phyloP scores from a whole-genome alignment of 2,797 vertebrate genomes.

The Chloroceryle inda region DNA sequence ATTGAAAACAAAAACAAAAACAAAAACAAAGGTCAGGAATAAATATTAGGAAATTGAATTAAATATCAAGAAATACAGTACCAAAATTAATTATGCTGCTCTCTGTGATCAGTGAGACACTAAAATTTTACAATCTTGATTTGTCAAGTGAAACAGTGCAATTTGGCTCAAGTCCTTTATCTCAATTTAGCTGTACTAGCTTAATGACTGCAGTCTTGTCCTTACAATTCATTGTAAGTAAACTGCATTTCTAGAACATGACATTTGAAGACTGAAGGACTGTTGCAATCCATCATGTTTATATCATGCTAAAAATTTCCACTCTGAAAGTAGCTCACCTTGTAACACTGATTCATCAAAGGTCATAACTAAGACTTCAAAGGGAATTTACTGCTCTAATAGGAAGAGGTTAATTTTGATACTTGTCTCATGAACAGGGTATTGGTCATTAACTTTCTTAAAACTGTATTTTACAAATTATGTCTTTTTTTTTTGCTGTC shows the following conservation, averaged over 20 bases:
- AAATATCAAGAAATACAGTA: background rate
- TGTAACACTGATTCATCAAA: background rate
- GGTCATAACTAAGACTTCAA: background rate
- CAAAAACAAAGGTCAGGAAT: background rate
- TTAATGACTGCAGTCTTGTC: background rate
- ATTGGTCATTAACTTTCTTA: background rate
- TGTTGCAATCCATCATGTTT: background rate
- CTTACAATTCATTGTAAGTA: background rate
- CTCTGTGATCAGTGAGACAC: background rate
- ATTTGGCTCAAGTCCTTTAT: background rate
- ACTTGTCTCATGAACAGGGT: background rate
- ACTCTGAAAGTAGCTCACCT: background rate
- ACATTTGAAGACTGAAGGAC: conserved; percentile 1
- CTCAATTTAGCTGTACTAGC: background rate
- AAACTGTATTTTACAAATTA: background rate
- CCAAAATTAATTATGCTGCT: background rate
- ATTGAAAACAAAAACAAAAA: background rate
- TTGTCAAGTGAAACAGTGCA: background rate
- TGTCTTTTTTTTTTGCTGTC: background rate
- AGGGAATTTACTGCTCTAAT: background rate
- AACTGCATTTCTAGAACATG: background rate
- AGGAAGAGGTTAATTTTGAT: background rate
- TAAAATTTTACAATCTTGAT: background rate
- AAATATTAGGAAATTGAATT: background rate
- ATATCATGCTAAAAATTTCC: background rate